Base-by-base conservation (phyloP, 2,888 invertebrate genomes). In the Aporophyla nigra region DNA sequence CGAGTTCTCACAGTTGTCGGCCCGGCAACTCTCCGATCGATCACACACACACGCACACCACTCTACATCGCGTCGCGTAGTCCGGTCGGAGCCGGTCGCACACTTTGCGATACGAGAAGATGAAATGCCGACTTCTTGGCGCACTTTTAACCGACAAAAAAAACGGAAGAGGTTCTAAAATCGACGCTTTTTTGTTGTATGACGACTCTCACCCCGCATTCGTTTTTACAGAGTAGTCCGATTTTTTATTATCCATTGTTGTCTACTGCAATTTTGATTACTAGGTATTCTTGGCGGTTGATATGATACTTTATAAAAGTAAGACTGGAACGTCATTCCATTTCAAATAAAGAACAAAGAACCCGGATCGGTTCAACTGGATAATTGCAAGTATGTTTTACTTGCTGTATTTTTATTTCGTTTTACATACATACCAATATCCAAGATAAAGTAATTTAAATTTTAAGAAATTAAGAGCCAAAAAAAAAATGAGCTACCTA, bases 41-140 rank as follows among this genome's bases (percentile, higher is more conserved):
- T 87, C 82, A 58, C 74, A 77, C 86, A 86, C 79, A 49, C 86
- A 77, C 82, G 85, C 83, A 74, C 81, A 85, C 40, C 33, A 85
- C 83, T 73, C 82, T 84, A 62, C n/a, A 63, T 63, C 68, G 71
- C 87, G 71, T 88, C 74, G 63, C 86, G 86, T 79, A 77, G 87
- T 49, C 82, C 74, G 51, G 54, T 81, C 88, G 85, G 80, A 80
- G 71, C 79, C 63, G 71, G 59, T 82, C 82, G 68, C 78, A 83
- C 83, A 75, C 77, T 70, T 16, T 24, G 53, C 88, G 89, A 77
- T 58, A 71, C 69, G 74, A 63, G 51, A 49, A 49, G 21, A 21
- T 27, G 0, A 33, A 0, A 24, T 14, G 53, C 7, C 59, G 69
- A 83, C 40, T 72, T 61, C 72, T 67, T 80, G 21, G 69, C 24